phyloP scores from a whole-genome alignment of 2,888 invertebrate species.

The Coenonympha glycerion region DNA sequence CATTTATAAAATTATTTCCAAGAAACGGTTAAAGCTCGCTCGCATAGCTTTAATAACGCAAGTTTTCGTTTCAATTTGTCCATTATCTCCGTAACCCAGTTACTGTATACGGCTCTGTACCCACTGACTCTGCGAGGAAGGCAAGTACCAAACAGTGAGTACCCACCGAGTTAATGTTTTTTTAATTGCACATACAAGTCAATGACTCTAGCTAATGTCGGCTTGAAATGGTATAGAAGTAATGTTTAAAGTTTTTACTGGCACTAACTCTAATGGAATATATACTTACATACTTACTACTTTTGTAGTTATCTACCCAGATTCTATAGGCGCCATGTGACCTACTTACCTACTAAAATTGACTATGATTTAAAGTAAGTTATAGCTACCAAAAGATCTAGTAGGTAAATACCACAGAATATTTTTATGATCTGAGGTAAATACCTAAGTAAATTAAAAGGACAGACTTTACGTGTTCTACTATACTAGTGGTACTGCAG shows the following conservation, averaged over 20 bases:
- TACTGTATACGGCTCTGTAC: slow-evolving; percentile 23
- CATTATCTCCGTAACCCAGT: slow-evolving; percentile 11
- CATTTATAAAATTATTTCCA: neutral
- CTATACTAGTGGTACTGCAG: too few relatives aligned
- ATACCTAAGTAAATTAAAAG: too few relatives aligned
- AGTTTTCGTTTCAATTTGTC: slow-evolving; percentile 7
- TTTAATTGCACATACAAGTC: slow-evolving; percentile 30
- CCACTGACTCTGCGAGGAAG: slow-evolving; percentile 16
- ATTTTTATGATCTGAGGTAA: too few relatives aligned
- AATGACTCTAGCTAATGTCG: slow-evolving; percentile 23
- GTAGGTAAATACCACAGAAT: too few relatives aligned
- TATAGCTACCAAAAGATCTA: too few relatives aligned
- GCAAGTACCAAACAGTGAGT: neutral
- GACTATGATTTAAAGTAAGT: neutral
- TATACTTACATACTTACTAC: neutral
- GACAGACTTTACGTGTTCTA: too few relatives aligned
- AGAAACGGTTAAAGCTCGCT: neutral
- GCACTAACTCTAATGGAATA: neutral
- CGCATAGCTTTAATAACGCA: slow-evolving; percentile 4
- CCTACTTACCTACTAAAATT: neutral
- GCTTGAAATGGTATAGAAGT: neutral
- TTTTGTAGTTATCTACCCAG: neutral
- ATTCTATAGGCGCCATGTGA: neutral
- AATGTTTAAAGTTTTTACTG: neutral
- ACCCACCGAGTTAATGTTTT: slow-evolving; percentile 24